Conservation (phyloP, 2,888 invertebrate species). For the Machimus rusticus region DNA sequence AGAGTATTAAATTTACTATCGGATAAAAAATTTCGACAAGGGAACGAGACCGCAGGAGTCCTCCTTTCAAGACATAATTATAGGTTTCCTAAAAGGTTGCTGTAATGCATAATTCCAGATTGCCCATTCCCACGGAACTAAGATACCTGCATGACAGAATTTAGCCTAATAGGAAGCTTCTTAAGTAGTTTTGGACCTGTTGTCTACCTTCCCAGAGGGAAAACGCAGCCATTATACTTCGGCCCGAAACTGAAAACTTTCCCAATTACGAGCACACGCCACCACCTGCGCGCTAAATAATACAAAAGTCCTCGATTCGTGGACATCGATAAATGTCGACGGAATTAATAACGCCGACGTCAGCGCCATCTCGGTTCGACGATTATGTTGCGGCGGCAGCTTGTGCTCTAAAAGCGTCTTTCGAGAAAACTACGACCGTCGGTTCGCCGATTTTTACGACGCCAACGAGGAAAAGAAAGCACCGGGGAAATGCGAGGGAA, state of each 20-base stretch:
- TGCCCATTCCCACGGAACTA: background rate
- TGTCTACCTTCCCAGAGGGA: background rate
- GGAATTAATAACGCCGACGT: background rate
- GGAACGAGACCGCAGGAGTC: background rate
- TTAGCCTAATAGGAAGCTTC: background rate
- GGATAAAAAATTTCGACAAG: background rate
- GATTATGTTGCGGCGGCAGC: background rate
- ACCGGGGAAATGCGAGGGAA: background rate
- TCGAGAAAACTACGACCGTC: background rate
- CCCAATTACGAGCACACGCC: background rate
- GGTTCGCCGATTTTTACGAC: background rate
- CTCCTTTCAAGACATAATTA: background rate
- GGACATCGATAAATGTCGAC: background rate
- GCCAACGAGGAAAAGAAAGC: background rate
- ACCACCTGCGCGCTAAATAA: background rate
- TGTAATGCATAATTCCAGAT: background rate
- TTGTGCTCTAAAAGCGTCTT: background rate
- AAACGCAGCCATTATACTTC: background rate
- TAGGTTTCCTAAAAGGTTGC: background rate
- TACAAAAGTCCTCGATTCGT: background rate
- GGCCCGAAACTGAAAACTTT: background rate
- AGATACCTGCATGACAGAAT: background rate
- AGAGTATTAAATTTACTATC: background rate
- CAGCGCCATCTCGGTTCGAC: background rate
- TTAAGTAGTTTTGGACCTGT: background rate